Conservation (phyloP, 2,888 invertebrate species). For the Thymelicus acteon region DNA sequence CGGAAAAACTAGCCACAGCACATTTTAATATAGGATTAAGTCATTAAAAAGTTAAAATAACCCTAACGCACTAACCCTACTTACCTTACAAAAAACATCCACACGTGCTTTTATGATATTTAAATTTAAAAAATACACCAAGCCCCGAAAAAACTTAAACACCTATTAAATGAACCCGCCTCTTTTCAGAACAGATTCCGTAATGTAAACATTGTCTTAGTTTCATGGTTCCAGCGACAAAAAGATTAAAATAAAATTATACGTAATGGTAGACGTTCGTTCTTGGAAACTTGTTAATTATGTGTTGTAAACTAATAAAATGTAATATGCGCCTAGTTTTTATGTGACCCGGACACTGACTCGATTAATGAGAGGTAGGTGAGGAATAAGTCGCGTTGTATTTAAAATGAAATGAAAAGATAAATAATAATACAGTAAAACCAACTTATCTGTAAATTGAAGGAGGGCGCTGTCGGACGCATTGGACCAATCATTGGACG, state of each 20-base stretch:
- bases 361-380: neutral
- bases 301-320: constrained; percentile 77
- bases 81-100: constrained; percentile 26
- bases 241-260: constrained; percentile 62
- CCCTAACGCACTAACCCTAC: constrained; percentile 26
- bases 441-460: too few species aligned
- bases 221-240: constrained; percentile 58
- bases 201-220: constrained; percentile 48
- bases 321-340: constrained; percentile 44
- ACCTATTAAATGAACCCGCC: constrained; percentile 60
- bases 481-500: too few species aligned
- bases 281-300: constrained; percentile 77
- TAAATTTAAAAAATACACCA: constrained; percentile 44
- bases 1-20: constrained; percentile 35
- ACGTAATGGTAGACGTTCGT: constrained; percentile 58
- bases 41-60: constrained; percentile 38
- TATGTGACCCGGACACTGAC: constrained; percentile 9
- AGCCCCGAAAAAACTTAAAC: constrained; percentile 57
- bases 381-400: neutral
- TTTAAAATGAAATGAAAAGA: too few species aligned
- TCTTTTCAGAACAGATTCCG: constrained; percentile 48
- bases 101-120: constrained; percentile 42
- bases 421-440: too few species aligned
- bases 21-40: constrained; percentile 42
- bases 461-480: too few species aligned